Evolutionary conservation across 2,797 vertebrate species (phyloP), one percentile per base, ranked within the genome.

Genomic region (Syndactyla subalaris): DNA sequence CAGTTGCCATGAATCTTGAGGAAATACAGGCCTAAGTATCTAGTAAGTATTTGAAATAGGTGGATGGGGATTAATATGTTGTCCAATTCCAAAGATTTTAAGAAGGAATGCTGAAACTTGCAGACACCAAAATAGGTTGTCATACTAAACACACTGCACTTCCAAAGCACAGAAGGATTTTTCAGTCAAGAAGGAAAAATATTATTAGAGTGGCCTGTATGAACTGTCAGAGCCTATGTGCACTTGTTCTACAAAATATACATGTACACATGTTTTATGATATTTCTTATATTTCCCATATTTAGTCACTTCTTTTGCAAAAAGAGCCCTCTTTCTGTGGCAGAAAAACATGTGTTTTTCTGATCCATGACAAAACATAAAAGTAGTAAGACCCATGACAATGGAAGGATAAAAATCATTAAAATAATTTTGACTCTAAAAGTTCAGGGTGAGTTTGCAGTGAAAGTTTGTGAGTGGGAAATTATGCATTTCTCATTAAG

Each of bases 401-500:
- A 63, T 29, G 7, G 9, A 70, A 86, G 22, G 14, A 84, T 61
- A 88, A 86, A 43, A 4, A 27, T 36, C 3, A 22, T 90, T 86
- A 79, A 81, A 94, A 76, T 29, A 84, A 41, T 86, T 90, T 75
- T 73, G 14, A 38, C 34, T 76, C n/a, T 85, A 38, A 49, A 88
- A 93, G 32, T 88, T 94, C 38, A 79, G 32, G 17, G 12, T 54
- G 27, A 93, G 59, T 66, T 71, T 93, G 30, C 67, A 85, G 18
- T 43, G 59, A 71, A 92, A 73, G 48, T 84, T 88, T 71, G 32
- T 49, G 55, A 66, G 77, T 86, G n/a, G 29, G 48, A 94, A 89
- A 90, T 61, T 21, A 55, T 34, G 32, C 67, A 32, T 70, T 95
- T 90, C 72, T 94, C 89, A 94, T 95, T 91, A 93, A 94, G 71